Percentiles rank a stretch among this genome's conserved stretches.
Evolutionary conservation across 2,888 invertebrate genomes (phyloP).

Genomic region (Cephus sareptanus): DNA sequence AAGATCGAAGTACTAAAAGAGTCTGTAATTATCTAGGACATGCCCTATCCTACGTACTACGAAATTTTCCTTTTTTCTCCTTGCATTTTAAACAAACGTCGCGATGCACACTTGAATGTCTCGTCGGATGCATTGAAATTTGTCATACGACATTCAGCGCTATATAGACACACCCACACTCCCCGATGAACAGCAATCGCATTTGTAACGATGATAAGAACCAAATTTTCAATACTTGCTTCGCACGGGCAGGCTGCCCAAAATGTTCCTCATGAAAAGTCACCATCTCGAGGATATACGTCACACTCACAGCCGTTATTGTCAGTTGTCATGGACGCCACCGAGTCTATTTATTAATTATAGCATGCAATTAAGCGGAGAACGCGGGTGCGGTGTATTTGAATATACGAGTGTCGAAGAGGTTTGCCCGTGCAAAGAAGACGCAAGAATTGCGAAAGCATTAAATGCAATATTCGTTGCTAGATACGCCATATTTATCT

Average conservation of each 20-base stretch:
- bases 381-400: background rate
- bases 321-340: slow-evolving; percentile 58
- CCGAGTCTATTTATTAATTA: slow-evolving; percentile 26
- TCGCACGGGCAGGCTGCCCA: slow-evolving; percentile 22
- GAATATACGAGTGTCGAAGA: background rate
- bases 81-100: background rate
- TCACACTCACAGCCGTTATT: slow-evolving; percentile 53
- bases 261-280: slow-evolving; percentile 15
- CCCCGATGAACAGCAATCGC: background rate
- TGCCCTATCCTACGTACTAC: background rate
- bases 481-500: background rate
- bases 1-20: background rate
- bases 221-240: background rate
- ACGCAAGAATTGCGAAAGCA: background rate
- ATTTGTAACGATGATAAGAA: background rate
- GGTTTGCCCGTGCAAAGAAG: background rate
- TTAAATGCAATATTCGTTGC: slow-evolving; percentile 5
- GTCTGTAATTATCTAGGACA: background rate
- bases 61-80: slow-evolving; percentile 26
- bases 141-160: background rate
- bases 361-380: background rate
- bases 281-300: background rate
- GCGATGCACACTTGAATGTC: background rate
- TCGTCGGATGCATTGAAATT: background rate
- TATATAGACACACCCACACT: background rate